Evolutionary conservation across 2,113 vertebrate species (phyloP).

Genomic region (Oncorhynchus nerka): DNA sequence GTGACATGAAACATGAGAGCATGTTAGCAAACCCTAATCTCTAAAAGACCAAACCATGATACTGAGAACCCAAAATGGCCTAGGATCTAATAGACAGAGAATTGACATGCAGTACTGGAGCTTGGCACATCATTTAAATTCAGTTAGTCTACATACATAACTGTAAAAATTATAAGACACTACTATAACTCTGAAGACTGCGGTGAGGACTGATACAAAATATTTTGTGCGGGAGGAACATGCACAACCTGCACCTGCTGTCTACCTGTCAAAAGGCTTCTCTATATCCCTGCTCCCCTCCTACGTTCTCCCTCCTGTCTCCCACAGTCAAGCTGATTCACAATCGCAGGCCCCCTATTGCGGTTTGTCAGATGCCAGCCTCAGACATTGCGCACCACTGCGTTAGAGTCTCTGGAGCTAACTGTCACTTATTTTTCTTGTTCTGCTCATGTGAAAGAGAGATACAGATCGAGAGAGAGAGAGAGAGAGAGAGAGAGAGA

Average conservation of each 20-base stretch:
- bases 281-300: conserved; percentile 24
- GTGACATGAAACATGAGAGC: no score
- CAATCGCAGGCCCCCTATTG: conserved; percentile 52
- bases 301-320: neutral
- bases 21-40: neutral
- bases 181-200: neutral
- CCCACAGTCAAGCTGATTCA: conserved; percentile 46
- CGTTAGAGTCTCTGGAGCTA: conserved; percentile 56
- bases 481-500: no score
- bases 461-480: no score
- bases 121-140: neutral
- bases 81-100: neutral
- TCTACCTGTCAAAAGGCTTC: conserved; percentile 63
- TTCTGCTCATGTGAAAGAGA: conserved; percentile 24
- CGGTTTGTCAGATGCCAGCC: conserved; percentile 63
- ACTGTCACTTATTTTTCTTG: conserved; percentile 50
- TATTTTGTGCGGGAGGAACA: conserved; percentile 24
- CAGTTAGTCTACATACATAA: neutral
- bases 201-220: conserved; percentile 2
- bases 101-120: neutral
- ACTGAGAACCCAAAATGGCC: neutral
- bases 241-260: conserved; percentile 43
- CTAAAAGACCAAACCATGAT: neutral
- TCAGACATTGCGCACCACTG: conserved; percentile 57
- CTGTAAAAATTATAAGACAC: neutral